Conservation (phyloP, 2,797 vertebrate species). For the Lates japonicus region DNA sequence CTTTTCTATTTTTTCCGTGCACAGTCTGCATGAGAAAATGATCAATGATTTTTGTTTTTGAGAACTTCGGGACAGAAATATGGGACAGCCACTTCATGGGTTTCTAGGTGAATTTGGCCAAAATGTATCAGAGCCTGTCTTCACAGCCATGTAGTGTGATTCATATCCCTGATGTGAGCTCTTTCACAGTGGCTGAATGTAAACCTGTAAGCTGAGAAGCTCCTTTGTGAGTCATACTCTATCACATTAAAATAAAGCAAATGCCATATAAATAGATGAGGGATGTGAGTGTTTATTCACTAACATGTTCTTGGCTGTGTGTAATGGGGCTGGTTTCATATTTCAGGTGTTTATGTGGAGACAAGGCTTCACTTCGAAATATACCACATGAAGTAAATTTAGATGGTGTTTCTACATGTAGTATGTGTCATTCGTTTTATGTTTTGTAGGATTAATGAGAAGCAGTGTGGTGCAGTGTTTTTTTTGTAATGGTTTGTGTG, state of each 20-base stretch:
- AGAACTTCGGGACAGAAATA: slow-evolving; percentile 26
- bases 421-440: slow-evolving; percentile 17
- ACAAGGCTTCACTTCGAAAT: slow-evolving; percentile 50
- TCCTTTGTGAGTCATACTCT: slow-evolving; percentile 54
- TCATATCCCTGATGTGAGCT: slow-evolving; percentile 40
- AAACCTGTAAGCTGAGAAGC: slow-evolving; percentile 61
- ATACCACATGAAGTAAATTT: slow-evolving; percentile 30
- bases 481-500: background rate
- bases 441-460: slow-evolving; percentile 17
- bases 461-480: background rate
- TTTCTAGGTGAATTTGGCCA: slow-evolving; percentile 27
- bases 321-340: slow-evolving; percentile 17
- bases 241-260: slow-evolving; percentile 46
- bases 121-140: slow-evolving; percentile 52
- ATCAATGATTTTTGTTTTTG: slow-evolving; percentile 17
- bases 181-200: slow-evolving; percentile 55
- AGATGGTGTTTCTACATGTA: slow-evolving; percentile 1
- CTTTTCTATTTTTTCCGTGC: background rate
- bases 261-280: slow-evolving; percentile 60
- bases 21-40: background rate
- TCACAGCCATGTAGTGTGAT: slow-evolving; percentile 26
- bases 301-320: slow-evolving; percentile 18
- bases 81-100: slow-evolving; percentile 5
- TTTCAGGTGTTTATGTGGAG: slow-evolving; percentile 66
- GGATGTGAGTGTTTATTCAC: slow-evolving; percentile 25